Evolutionary conservation across 2,888 invertebrate species (phyloP), one percentile per base, ranked within the genome.

Genomic region (Strigamia transsilvanica): DNA sequence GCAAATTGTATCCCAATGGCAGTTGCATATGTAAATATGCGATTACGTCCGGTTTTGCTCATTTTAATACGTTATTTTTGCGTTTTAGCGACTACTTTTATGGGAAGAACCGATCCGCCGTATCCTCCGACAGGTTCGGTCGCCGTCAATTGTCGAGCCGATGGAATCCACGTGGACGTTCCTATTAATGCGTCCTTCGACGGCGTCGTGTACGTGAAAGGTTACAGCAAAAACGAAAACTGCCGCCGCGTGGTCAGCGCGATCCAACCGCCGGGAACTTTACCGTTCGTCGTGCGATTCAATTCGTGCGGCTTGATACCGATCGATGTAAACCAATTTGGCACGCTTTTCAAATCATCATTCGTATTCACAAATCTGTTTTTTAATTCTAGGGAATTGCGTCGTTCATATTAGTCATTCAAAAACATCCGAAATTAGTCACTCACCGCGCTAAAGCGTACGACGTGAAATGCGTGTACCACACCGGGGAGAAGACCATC

Each of bases 371-470:
- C 27, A 79, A n/a, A 34, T 80, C 10, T 80, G 18, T 80, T 80
- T 56, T 12, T 1, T 12, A 51, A n/a, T 51, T 42, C 83, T 88
- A 94, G 94, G 96, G 96, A 80, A 92, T 95, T 87, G 97, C 97
- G 32, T 95, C 94, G 87, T 97, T 97, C 87, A 94, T 97, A 0
- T 90, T 98, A 73, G 96, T 98, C 32, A 95, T 98, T 87, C 98
- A 98, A 88, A 96, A 96, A 89, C 98, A 98, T 92, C 96, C 97
- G 0, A 96, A 96, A 90, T 91, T 98, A 81, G 94, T 98, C 80
- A 98, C 98, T 0, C 95, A 94, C 87, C 94, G 95, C 87, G 96
- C 98, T 6, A 96, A 97, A 88, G 97, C 98, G 0, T 98, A 97
- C 90, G 96, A 97, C 88, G 96, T 98, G 84, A 95, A 95, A 88